Percentiles rank a stretch among this genome's conserved stretches.
These are phyloP conservation scores for Nephotettix cincticeps DNA, from an alignment of 1,140 invertebrate species.

Conservation along the genomic window DNA sequence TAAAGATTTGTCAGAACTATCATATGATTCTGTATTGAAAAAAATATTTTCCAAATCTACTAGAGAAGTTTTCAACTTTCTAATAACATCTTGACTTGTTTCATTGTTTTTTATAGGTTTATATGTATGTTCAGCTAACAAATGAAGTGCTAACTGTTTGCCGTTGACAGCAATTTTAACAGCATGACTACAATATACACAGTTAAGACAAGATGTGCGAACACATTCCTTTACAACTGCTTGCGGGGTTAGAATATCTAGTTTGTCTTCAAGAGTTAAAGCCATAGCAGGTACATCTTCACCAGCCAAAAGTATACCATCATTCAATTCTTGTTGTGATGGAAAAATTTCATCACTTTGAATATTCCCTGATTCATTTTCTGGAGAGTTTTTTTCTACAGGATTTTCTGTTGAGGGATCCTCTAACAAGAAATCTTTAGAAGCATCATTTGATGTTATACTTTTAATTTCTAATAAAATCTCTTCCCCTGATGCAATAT, in stretches of 20 bases:
- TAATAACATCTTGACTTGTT: slow-evolving; percentile 65
- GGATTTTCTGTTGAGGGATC: not conserved
- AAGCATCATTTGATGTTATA: not conserved
- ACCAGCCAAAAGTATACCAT: slow-evolving; percentile 53
- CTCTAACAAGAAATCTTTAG: not conserved
- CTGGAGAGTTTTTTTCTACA: not conserved
- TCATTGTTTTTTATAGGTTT: slow-evolving; percentile 63
- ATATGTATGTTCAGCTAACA: slow-evolving; percentile 74
- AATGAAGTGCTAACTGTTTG: slow-evolving; percentile 72
- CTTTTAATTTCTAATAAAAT: not conserved
- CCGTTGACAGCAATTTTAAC: slow-evolving; percentile 78
- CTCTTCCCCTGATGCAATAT: not conserved
- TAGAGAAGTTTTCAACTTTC: slow-evolving; percentile 63
- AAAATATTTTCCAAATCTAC: slow-evolving; percentile 59
- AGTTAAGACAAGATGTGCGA: slow-evolving; percentile 61
- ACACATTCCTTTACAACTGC: slow-evolving; percentile 71
- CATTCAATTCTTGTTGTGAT: slow-evolving; percentile 30
- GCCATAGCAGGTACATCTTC: slow-evolving; percentile 66
- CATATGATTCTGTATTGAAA: slow-evolving; percentile 70
- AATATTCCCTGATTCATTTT: slow-evolving; percentile 4
- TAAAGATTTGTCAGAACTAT: slow-evolving; percentile 57
- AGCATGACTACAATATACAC: slow-evolving; percentile 82
- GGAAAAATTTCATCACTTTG: slow-evolving; percentile 24
- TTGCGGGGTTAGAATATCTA: slow-evolving; percentile 69
- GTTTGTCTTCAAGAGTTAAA: slow-evolving; percentile 67